phyloP scores from a whole-genome alignment of 2,797 vertebrate species.

The Discoglossus pictus region DNA sequence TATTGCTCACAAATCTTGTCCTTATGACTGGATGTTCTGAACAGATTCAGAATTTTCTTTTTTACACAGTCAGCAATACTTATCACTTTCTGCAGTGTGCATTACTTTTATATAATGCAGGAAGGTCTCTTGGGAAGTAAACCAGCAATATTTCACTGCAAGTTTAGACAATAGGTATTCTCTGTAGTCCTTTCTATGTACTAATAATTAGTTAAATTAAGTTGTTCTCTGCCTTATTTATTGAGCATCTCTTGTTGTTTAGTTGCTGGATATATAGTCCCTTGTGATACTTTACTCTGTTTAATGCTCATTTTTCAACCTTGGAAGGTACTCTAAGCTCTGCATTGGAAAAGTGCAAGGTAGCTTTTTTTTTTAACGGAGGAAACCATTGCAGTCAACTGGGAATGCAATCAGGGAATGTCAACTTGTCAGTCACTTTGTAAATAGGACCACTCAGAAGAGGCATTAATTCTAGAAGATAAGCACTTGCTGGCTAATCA shows the following conservation, averaged over 20 bases:
- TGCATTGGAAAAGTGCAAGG: background rate
- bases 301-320: constrained; percentile 32
- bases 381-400: constrained; percentile 55
- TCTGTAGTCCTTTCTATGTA: background rate
- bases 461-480: constrained; percentile 52
- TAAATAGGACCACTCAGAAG: constrained; percentile 63
- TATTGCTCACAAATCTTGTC: too few species aligned
- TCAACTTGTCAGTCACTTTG: constrained; percentile 61
- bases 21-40: background rate
- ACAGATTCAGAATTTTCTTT: constrained; percentile 37
- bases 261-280: constrained; percentile 32
- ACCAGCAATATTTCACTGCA: constrained; percentile 50
- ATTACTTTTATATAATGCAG: constrained; percentile 61
- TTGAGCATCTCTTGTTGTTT: constrained; percentile 30
- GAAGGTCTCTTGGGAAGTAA: constrained; percentile 46
- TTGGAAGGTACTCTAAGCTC: constrained; percentile 17
- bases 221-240: constrained; percentile 36
- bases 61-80: constrained; percentile 43
- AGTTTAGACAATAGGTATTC: constrained; percentile 43
- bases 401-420: constrained; percentile 67
- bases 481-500: constrained; percentile 48
- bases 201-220: constrained; percentile 32
- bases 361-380: constrained; percentile 45
- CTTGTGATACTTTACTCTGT: constrained; percentile 20
- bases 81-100: constrained; percentile 16